phyloP scores from a whole-genome alignment of 2,113 vertebrate species.

The Odocoileus virginianus region DNA sequence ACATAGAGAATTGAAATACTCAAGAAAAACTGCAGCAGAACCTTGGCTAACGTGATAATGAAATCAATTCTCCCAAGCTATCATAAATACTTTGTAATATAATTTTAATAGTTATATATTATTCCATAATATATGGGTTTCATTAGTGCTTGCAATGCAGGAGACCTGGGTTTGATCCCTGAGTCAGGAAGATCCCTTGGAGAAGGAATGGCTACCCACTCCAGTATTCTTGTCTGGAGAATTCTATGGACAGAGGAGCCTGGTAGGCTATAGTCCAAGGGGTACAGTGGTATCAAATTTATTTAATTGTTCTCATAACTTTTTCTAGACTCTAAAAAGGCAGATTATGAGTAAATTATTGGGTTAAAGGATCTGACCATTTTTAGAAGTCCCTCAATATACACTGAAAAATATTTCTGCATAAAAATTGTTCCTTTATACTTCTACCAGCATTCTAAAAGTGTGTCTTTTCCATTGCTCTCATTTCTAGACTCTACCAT shows the following conservation, averaged over 20 bases:
- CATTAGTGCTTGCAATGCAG: not conserved
- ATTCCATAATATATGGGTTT: not conserved
- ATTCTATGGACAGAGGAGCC: not conserved
- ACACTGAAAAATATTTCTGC: slow-evolving; percentile 24
- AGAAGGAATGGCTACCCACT: not conserved
- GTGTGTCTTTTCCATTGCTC: not conserved
- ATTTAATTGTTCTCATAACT: not conserved
- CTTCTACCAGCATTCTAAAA: not conserved
- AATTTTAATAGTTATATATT: not conserved
- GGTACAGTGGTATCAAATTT: not conserved
- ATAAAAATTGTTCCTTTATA: not conserved
- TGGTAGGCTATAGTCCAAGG: not conserved
- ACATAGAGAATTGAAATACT: not conserved
- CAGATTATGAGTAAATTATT: not conserved
- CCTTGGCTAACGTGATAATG: not conserved
- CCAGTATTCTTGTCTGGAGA: not conserved
- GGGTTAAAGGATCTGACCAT: not conserved
- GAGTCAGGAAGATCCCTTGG: not conserved
- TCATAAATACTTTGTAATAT: not conserved
- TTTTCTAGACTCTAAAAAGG: not conserved
- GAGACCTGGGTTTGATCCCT: not conserved
- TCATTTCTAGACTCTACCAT: not conserved
- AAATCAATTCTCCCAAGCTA: not conserved
- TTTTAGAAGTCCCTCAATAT: not conserved
- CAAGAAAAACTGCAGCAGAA: not conserved